Base-by-base conservation (phyloP, 2,888 invertebrate genomes). In the Byasa hedistus region DNA sequence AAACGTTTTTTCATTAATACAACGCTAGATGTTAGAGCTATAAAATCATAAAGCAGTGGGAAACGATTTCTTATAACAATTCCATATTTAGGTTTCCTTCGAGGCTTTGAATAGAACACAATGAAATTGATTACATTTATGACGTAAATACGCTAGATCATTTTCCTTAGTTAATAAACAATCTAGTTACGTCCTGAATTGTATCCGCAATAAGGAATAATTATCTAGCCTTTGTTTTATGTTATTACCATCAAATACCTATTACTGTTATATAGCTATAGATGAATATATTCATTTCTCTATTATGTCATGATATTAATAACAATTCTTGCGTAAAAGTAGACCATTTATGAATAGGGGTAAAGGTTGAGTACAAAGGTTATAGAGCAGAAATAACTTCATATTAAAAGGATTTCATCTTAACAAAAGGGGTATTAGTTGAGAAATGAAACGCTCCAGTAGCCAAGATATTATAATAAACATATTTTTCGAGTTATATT, bases 181-280 rank as follows among this genome's bases (percentile, higher is more conserved):
- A 63, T 59, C 66, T 51, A 23, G 22, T 54, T 56, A 63, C 63
- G 59, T 66, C 63, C 66, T 63, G 48, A 55, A 59, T 32, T 51
- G 36, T 32, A 54, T 66, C 58, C 58, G 59, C 56, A 24, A 48
- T 56, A 27, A 56, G 52, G 44, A 66, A 59, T 63, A 66, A 59
- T 63, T 63, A 56, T 57, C 44, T 27, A 59, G 63, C 56, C 66
- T 63, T 66, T 66, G 66, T 66, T 66, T 51, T 55, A 52, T 22
- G 23, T 36, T 39, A 36, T 61, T 65, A 39, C 51, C 61, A 22
- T 65, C 60, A 22, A 59, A 65, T 54, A 60, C 48, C 21, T 55
- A 55, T 27, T 52, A 52, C 21, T 19, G 17, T 17, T 48, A 48
- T 48, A 48, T 48, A 1, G 12, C 17, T 48, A 48, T 48, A 48